Evolutionary conservation across 1,140 invertebrate genomes (phyloP).

Genomic region (Sitobion miscanthi): DNA sequence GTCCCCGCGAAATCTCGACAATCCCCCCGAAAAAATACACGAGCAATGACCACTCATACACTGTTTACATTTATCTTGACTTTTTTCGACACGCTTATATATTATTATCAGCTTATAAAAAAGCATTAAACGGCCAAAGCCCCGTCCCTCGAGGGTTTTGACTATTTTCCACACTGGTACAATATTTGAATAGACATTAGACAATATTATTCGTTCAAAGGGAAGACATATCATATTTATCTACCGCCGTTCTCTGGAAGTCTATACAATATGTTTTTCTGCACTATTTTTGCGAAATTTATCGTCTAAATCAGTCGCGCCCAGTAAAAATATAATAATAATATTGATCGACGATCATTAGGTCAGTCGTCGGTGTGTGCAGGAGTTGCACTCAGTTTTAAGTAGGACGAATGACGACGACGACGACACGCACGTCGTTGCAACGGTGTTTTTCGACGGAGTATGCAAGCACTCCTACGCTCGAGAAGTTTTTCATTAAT

Average conservation of each 20-base stretch:
- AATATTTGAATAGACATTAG: too few relatives aligned
- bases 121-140: too few relatives aligned
- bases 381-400: background rate
- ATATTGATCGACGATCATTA: background rate
- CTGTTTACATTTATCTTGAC: too few relatives aligned
- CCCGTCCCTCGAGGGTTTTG: too few relatives aligned
- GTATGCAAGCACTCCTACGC: slow-evolving; percentile 16
- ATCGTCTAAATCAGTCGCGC: background rate
- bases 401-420: slow-evolving; percentile 17
- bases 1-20: background rate
- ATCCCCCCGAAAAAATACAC: too few relatives aligned
- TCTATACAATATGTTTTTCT: background rate
- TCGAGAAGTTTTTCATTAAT: slow-evolving; percentile 36
- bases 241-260: background rate
- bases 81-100: background rate
- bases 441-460: slow-evolving; percentile 3
- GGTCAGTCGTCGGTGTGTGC: too few relatives aligned
- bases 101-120: background rate
- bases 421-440: background rate
- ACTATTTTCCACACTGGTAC: background rate
- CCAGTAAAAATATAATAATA: background rate
- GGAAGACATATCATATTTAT: background rate
- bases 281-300: background rate
- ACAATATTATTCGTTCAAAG: background rate
- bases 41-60: too few relatives aligned